A percentile compares a stretch with the other conserved stretches of the same genome.
Conservation (phyloP, 1,140 invertebrate genomes). For the Tetramorium simillimum region DNA sequence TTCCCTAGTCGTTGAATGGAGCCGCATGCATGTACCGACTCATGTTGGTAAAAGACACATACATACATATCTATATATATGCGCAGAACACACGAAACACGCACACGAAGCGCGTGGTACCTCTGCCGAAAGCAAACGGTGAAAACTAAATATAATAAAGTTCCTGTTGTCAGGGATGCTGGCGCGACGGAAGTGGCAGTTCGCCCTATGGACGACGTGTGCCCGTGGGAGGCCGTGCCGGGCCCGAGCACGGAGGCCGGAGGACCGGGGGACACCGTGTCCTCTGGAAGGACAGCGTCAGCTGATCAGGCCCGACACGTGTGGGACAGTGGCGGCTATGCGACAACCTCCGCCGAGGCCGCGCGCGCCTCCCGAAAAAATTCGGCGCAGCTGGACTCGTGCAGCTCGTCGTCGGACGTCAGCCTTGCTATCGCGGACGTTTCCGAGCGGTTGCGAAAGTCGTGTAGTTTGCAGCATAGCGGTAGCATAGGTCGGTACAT, state of each 20-base stretch:
- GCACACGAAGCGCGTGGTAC: constrained; percentile 38
- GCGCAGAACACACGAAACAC: neutral
- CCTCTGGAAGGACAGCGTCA: constrained; percentile 69
- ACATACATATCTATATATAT: neutral
- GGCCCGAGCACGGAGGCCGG: constrained; percentile 73
- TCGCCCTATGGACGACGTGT: constrained; percentile 88
- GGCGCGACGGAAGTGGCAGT: constrained; percentile 81
- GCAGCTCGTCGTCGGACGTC: constrained; percentile 90
- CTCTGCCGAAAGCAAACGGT: constrained; percentile 57
- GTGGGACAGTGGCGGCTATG: constrained; percentile 43
- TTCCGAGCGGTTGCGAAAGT: constrained; percentile 86
- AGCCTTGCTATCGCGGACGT: constrained; percentile 88
- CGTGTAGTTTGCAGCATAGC: constrained; percentile 87
- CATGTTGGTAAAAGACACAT: neutral
- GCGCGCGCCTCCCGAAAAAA: constrained; percentile 85
- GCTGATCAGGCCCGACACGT: constrained; percentile 68
- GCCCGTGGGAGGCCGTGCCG: constrained; percentile 88
- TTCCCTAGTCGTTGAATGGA: constrained; percentile 46
- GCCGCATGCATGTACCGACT: constrained; percentile 51
- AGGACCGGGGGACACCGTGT: constrained; percentile 41
- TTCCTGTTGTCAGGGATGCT: constrained; percentile 84
- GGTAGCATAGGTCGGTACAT: constrained; percentile 85
- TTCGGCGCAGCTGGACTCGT: constrained; percentile 86
- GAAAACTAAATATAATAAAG: constrained; percentile 83
- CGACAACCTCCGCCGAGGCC: constrained; percentile 34